Evolutionary conservation across 2,888 invertebrate genomes (phyloP).

Genomic region (Leistus spinibarbis): DNA sequence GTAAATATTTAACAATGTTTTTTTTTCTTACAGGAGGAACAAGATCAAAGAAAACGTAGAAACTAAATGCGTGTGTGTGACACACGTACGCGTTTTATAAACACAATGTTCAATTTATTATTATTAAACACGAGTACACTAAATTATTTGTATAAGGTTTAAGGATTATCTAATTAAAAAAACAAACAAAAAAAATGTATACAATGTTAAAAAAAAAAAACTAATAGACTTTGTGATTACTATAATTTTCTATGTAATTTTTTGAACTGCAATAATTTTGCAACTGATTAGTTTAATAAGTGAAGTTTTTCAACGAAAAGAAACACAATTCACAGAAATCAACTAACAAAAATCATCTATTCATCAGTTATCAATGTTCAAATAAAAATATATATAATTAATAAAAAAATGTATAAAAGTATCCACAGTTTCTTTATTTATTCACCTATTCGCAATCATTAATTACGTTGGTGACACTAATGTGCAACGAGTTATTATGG

Average conservation of each 20-base stretch:
- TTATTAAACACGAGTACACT: constrained; percentile 6
- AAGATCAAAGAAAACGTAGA: constrained; percentile 54
- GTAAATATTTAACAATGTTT: constrained; percentile 33
- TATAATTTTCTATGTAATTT: constrained; percentile 36
- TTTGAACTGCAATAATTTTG: constrained; percentile 9
- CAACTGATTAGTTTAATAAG: background rate
- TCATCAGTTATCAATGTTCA: constrained; percentile 28
- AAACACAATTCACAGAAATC: background rate
- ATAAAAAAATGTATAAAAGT: constrained; percentile 13
- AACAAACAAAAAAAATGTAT: background rate
- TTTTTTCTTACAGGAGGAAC: constrained; percentile 53
- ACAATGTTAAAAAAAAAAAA: background rate
- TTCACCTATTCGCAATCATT: background rate
- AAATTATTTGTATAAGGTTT: constrained; percentile 33
- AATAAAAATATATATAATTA: constrained; percentile 13
- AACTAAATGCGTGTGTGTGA: constrained; percentile 49
- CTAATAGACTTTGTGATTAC: constrained; percentile 27
- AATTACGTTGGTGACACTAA: background rate
- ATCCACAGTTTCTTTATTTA: background rate
- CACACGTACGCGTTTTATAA: background rate
- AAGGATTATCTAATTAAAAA: background rate
- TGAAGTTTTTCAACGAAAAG: constrained; percentile 33
- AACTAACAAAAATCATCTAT: constrained; percentile 6
- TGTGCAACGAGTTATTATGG: too few relatives aligned
- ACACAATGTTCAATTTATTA: background rate